phyloP scores from a whole-genome alignment of 2,797 vertebrate species.

The Hippocampus kuda region DNA sequence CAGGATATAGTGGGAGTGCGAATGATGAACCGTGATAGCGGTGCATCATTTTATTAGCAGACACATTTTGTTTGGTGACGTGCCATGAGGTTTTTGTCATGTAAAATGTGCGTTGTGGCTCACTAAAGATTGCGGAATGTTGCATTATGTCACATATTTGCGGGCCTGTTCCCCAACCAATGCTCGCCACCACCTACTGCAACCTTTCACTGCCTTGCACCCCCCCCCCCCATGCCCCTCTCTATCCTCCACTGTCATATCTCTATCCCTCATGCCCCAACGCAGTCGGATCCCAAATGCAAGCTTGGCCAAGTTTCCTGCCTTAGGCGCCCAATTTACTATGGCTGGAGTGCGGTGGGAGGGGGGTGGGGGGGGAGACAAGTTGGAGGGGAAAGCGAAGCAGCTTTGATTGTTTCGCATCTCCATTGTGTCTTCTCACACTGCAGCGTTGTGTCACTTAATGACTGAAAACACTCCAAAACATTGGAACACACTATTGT shows the following conservation, averaged over 20 bases:
- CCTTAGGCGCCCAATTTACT: conserved; percentile 62
- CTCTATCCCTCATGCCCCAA: conserved; percentile 62
- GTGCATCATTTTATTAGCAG: too few species aligned
- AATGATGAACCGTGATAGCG: too few species aligned
- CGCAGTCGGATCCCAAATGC: conserved; percentile 50
- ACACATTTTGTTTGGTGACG: background rate
- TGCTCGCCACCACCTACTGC: conserved; percentile 13
- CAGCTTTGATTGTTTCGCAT: conserved; percentile 19
- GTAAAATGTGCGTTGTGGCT: background rate
- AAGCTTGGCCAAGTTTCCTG: conserved; percentile 54
- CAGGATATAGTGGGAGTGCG: too few species aligned
- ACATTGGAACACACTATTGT: background rate
- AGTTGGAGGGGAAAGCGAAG: conserved; percentile 48
- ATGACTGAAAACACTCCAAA: background rate
- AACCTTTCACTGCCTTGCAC: conserved; percentile 18
- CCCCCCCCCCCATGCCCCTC: conserved; percentile 7
- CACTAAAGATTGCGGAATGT: background rate
- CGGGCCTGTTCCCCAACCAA: conserved; percentile 28
- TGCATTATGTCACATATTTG: conserved; percentile 39
- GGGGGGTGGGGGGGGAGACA: conserved; percentile 35
- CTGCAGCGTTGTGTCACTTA: conserved; percentile 45
- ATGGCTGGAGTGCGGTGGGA: conserved; percentile 51
- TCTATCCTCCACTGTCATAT: conserved; percentile 46
- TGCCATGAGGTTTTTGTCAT: background rate
- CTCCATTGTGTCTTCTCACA: conserved; percentile 38